phyloP scores from a whole-genome alignment of 2,888 invertebrate species.

The Byasa hedistus region DNA sequence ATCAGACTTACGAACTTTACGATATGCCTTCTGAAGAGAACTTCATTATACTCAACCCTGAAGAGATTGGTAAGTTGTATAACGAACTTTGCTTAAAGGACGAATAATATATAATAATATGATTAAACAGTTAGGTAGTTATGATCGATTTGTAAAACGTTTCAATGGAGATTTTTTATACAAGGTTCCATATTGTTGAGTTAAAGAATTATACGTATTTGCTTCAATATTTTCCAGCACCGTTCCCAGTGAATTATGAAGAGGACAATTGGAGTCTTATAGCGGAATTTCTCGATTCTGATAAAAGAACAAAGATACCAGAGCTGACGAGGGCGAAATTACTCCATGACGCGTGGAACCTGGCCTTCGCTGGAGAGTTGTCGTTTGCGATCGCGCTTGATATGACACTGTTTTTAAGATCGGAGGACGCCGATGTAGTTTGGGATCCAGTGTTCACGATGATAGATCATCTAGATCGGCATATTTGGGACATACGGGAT shows the following conservation, averaged over 20 bases:
- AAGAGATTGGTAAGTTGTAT: conserved; percentile 85
- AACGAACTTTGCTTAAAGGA: too few species aligned
- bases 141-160: too few species aligned
- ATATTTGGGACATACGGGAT: conserved; percentile 83
- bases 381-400: conserved; percentile 87
- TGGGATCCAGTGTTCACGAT: conserved; percentile 92
- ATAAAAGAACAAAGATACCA: conserved; percentile 80
- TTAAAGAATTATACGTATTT: background rate
- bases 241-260: conserved; percentile 92
- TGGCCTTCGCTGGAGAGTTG: conserved; percentile 88
- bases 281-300: conserved; percentile 81
- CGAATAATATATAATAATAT: too few species aligned
- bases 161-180: too few species aligned
- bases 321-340: conserved; percentile 87
- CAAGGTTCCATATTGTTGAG: conserved; percentile 11
- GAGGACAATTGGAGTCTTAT: conserved; percentile 87
- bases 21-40: conserved; percentile 79
- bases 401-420: conserved; percentile 87
- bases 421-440: conserved; percentile 86
- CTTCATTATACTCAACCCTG: conserved; percentile 90
- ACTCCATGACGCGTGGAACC: conserved; percentile 88
- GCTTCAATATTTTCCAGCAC: conserved; percentile 73
- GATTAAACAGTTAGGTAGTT: too few species aligned
- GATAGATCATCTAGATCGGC: conserved; percentile 88
- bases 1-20: conserved; percentile 73